phyloP scores from a whole-genome alignment of 2,113 vertebrate genomes.

The Alexandromys fortis region DNA sequence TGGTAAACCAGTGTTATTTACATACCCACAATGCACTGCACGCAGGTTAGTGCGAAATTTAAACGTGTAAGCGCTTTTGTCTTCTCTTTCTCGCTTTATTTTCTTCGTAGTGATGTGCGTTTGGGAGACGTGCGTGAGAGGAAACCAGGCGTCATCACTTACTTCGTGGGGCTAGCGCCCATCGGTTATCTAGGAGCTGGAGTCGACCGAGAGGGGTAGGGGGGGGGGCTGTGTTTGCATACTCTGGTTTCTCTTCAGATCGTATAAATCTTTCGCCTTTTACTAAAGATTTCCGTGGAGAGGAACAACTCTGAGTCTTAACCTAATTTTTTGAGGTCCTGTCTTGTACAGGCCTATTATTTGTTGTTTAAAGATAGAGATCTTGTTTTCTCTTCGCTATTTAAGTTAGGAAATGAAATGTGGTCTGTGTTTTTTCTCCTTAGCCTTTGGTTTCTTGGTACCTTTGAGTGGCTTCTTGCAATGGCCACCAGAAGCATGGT shows the following conservation, averaged over 20 bases:
- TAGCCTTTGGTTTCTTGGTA: too few species aligned
- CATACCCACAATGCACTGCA: slow-evolving; percentile 53
- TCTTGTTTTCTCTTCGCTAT: accelerated
- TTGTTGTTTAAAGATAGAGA: accelerated
- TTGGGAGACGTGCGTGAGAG: accelerated
- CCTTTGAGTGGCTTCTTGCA: accelerated
- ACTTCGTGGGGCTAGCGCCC: neutral
- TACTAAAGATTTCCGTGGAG: slow-evolving; percentile 81
- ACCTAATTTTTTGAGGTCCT: slow-evolving; percentile 63
- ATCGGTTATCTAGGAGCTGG: accelerated
- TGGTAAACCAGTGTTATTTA: neutral
- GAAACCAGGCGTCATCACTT: accelerated
- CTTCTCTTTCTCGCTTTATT: neutral
- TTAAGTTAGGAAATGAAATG: too few species aligned
- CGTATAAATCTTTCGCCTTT: slow-evolving; percentile 79
- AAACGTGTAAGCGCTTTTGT: neutral
- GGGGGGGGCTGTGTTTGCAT: accelerated
- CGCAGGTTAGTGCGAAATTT: neutral
- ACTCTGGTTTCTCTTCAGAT: slow-evolving; percentile 80
- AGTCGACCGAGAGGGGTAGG: accelerated
- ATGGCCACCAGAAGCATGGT: neutral
- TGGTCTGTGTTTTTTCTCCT: too few species aligned
- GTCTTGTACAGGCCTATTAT: accelerated
- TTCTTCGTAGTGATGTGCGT: accelerated
- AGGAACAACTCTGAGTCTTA: slow-evolving; percentile 77